Evolutionary conservation across 2,888 invertebrate species (phyloP).

Genomic region (Metacarcinus magister): DNA sequence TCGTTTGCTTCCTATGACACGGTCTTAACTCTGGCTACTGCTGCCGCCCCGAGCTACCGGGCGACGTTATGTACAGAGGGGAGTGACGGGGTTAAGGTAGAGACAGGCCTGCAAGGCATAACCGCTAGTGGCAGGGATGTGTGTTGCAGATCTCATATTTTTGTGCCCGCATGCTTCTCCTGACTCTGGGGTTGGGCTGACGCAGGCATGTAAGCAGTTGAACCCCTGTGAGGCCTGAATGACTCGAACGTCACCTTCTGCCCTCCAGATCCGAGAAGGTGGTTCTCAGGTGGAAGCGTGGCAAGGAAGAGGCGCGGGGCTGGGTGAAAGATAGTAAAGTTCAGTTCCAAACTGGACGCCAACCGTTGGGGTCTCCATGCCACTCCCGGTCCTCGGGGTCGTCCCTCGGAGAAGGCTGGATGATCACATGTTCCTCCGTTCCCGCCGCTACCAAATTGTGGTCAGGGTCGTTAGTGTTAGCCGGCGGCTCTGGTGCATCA

Average conservation of each 20-base stretch:
- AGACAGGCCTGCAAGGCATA: not conserved
- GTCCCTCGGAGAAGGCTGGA: not conserved
- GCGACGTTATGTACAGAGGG: constrained; percentile 23
- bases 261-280: constrained; percentile 28
- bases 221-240: not conserved
- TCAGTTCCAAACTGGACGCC: constrained; percentile 78
- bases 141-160: not conserved
- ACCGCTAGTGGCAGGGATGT: not conserved
- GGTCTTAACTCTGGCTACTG: constrained; percentile 4
- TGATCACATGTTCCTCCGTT: not conserved
- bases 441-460: constrained; percentile 62
- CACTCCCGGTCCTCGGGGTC: constrained; percentile 65
- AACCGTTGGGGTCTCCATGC: constrained; percentile 75
- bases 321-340: not conserved
- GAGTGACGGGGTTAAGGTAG: not conserved
- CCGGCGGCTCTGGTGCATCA: constrained; percentile 58
- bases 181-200: not conserved
- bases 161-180: not conserved
- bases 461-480: constrained; percentile 66
- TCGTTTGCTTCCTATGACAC: constrained; percentile 32
- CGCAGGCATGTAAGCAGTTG: not conserved
- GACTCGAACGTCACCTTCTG: not conserved
- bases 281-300: not conserved
- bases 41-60: constrained; percentile 15
- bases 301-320: not conserved